These are phyloP conservation scores for Prenolepis imparis DNA, from an alignment of 2,888 invertebrate species.

Conservation along the genomic window DNA sequence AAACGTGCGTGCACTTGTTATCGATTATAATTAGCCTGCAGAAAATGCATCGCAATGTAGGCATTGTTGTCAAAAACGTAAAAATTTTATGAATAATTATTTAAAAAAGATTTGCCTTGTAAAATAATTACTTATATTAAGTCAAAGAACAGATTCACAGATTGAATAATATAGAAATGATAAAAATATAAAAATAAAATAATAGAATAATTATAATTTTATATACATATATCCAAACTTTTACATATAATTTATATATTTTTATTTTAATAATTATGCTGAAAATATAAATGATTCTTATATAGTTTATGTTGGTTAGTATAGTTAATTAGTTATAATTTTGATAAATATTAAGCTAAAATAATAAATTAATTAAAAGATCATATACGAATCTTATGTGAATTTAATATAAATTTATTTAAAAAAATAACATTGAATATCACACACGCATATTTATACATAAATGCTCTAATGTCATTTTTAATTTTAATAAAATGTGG, in stretches of 20 bases:
- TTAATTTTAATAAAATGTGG: background rate
- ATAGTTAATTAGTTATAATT: background rate
- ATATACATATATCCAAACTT: background rate
- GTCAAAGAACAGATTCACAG: background rate
- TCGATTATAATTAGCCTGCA: slow-evolving; percentile 2
- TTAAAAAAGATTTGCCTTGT: background rate
- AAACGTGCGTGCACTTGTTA: background rate
- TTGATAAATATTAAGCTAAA: background rate
- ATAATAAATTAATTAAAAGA: background rate
- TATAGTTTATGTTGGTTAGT: background rate
- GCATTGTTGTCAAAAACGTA: background rate
- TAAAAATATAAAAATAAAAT: background rate
- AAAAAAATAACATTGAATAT: background rate
- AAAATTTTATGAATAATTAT: background rate
- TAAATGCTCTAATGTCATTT: background rate
- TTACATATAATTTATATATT: background rate
- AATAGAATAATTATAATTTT: slow-evolving; percentile 7
- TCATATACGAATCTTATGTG: background rate
- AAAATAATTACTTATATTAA: background rate
- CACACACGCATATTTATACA: background rate
- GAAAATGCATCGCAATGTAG: slow-evolving; percentile 21
- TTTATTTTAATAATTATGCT: background rate
- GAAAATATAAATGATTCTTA: background rate
- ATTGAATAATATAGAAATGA: background rate
- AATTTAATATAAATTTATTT: background rate